Conservation (phyloP, 2,888 invertebrate genomes). For the Escarpia spicata region DNA sequence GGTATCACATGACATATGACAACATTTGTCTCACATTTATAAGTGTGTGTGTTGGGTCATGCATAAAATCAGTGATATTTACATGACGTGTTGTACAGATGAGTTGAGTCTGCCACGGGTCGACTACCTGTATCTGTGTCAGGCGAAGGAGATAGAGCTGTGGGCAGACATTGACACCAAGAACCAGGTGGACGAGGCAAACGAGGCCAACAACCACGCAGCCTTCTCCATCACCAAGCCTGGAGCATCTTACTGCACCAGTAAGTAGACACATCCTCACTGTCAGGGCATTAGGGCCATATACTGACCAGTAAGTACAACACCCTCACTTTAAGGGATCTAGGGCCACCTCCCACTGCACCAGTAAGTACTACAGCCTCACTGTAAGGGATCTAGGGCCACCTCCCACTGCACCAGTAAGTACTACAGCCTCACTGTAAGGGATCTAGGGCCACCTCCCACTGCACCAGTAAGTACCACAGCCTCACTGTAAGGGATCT, state of each 20-base stretch:
- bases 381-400: too few species aligned
- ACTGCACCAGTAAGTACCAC: not conserved
- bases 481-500: not conserved
- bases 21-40: not conserved
- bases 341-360: too few species aligned
- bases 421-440: too few species aligned
- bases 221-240: not conserved
- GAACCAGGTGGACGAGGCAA: constrained; percentile 17
- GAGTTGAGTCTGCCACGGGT: not conserved
- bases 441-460: too few species aligned
- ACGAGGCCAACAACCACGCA: constrained; percentile 25
- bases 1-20: not conserved
- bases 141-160: not conserved
- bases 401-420: too few species aligned
- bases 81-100: not conserved
- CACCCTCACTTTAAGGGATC: too few species aligned
- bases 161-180: not conserved
- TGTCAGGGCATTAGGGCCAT: not conserved
- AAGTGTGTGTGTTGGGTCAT: not conserved
- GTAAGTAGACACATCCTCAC: not conserved
- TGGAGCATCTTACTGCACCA: not conserved
- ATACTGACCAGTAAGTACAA: not conserved
- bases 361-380: too few species aligned
- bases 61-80: not conserved
- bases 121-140: constrained; percentile 18